Conservation (phyloP, 2,888 invertebrate species). For the Scotopteryx bipunctaria region DNA sequence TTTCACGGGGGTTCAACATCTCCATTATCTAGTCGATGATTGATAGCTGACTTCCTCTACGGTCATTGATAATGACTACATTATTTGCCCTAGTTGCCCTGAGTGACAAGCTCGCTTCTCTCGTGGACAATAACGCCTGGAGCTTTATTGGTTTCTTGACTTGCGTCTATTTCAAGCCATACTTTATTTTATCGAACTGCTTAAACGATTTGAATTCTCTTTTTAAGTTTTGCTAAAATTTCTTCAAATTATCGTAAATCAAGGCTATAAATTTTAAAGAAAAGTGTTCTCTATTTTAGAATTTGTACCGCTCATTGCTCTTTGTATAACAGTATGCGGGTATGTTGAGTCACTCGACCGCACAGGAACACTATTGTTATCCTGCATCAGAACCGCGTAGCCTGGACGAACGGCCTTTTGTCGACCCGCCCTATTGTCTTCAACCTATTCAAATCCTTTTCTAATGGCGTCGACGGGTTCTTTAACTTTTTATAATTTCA, state of each 20-base stretch:
- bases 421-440: slow-evolving; percentile 69
- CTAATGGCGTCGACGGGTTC: slow-evolving; percentile 51
- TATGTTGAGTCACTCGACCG: slow-evolving; percentile 70
- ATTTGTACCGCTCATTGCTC: slow-evolving; percentile 20
- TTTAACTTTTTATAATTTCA: slow-evolving; percentile 52
- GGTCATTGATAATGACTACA: slow-evolving; percentile 49
- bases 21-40: slow-evolving; percentile 72
- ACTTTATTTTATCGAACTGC: slow-evolving; percentile 21
- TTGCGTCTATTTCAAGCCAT: slow-evolving; percentile 44
- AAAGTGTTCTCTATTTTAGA: slow-evolving; percentile 24
- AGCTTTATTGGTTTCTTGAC: slow-evolving; percentile 51
- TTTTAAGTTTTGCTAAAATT: slow-evolving; percentile 16
- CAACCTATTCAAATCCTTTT: slow-evolving; percentile 65
- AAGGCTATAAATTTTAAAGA: slow-evolving; percentile 35
- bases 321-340: slow-evolving; percentile 59
- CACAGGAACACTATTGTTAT: slow-evolving; percentile 69
- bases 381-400: slow-evolving; percentile 60
- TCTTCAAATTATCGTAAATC: slow-evolving; percentile 6
- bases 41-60: slow-evolving; percentile 73
- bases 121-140: slow-evolving; percentile 27
- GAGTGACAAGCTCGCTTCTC: slow-evolving; percentile 20
- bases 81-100: slow-evolving; percentile 60
- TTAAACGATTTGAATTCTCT: background rate
- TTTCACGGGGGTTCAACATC: slow-evolving; percentile 67
- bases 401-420: slow-evolving; percentile 66